phyloP scores from a whole-genome alignment of 2,888 invertebrate species.

The Orthonychiurus folsomi region DNA sequence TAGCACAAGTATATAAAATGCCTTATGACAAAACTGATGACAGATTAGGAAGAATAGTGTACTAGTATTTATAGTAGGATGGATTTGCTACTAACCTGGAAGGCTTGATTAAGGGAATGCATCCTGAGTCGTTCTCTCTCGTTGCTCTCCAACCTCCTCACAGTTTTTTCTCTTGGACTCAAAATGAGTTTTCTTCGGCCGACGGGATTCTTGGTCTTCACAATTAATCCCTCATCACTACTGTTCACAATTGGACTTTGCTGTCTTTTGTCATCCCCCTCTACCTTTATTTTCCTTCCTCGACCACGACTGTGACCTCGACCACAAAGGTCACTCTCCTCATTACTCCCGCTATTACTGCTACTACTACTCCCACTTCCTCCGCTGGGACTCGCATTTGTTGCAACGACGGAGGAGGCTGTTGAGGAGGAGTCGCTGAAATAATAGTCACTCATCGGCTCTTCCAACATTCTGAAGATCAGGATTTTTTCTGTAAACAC shows the following conservation, averaged over 20 bases:
- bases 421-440: conserved; percentile 41
- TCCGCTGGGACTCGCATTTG: background rate
- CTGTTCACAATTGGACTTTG: no score
- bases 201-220: conserved; percentile 39
- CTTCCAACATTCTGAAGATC: conserved; percentile 40
- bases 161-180: conserved; percentile 39
- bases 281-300: no score
- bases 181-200: conserved; percentile 39
- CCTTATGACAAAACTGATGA: background rate
- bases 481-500: no score
- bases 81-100: conserved; percentile 40
- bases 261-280: conserved; percentile 7
- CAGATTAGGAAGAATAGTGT: background rate
- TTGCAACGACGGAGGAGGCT: conserved; percentile 36
- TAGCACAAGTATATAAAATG: no score
- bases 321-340: no score
- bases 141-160: conserved; percentile 40
- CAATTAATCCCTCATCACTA: conserved; percentile 9
- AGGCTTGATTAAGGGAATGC: conserved; percentile 41
- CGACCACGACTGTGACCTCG: no score
- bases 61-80: background rate
- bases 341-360: background rate
- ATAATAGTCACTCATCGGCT: conserved; percentile 40
- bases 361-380: conserved; percentile 3
- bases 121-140: conserved; percentile 40